These are phyloP conservation scores for Cyprinodon tularosa DNA, from an alignment of 2,113 vertebrate species.

Conservation along the genomic window DNA sequence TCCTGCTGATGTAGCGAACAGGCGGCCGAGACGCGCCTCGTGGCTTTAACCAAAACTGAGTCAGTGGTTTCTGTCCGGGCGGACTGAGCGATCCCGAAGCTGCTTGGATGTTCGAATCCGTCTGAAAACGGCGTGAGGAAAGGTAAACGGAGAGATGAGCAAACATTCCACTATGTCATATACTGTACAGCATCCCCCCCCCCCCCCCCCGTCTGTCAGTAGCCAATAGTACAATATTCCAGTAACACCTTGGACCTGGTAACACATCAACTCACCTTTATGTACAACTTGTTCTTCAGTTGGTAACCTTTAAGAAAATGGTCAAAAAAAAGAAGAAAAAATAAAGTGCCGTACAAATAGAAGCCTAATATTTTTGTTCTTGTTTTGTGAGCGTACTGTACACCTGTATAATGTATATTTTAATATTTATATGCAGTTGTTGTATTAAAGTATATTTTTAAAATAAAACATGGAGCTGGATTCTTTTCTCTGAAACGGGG, in stretches of 20 bases:
- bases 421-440: slow-evolving; percentile 84
- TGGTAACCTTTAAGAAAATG: slow-evolving; percentile 59
- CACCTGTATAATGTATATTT: slow-evolving; percentile 82
- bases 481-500: neutral
- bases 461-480: slow-evolving; percentile 52
- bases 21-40: slow-evolving; percentile 1
- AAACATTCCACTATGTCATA: slow-evolving; percentile 74
- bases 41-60: slow-evolving; percentile 53
- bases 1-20: neutral
- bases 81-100: slow-evolving; percentile 14
- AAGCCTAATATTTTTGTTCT: slow-evolving; percentile 77
- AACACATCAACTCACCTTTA: slow-evolving; percentile 62
- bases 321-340: slow-evolving; percentile 52
- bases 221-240: slow-evolving; percentile 52
- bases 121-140: slow-evolving; percentile 2
- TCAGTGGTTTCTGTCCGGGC: slow-evolving; percentile 51
- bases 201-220: slow-evolving; percentile 29
- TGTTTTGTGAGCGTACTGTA: slow-evolving; percentile 77
- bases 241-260: slow-evolving; percentile 62
- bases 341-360: slow-evolving; percentile 80
- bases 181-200: slow-evolving; percentile 64
- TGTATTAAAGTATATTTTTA: slow-evolving; percentile 83
- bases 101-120: slow-evolving; percentile 15
- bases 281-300: slow-evolving; percentile 66
- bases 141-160: slow-evolving; percentile 35